Percentiles rank a stretch among this genome's conserved stretches.
phyloP scores from a whole-genome alignment of 1,140 invertebrate species.

The Zaprionus capensis region DNA sequence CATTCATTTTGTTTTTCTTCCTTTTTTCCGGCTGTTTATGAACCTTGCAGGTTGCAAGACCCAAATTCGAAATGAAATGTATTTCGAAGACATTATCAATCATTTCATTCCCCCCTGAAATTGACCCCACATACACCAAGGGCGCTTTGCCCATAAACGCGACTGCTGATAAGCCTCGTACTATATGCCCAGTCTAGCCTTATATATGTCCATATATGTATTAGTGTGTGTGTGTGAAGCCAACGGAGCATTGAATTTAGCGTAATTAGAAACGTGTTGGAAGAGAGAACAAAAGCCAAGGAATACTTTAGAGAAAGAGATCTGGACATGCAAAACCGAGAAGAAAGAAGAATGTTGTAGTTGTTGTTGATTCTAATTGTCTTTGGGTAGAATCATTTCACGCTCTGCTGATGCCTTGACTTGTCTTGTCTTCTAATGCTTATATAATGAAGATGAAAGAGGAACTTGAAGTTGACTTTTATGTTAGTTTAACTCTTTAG shows the following conservation, averaged over 20 bases:
- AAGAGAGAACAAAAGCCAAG: slow-evolving; percentile 41
- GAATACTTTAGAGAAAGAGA: slow-evolving; percentile 16
- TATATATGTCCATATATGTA: background rate
- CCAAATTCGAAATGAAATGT: slow-evolving; percentile 1
- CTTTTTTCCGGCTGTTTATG: background rate
- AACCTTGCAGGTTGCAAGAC: background rate
- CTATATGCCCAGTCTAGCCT: slow-evolving; percentile 1
- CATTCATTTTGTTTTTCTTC: slow-evolving; percentile 14
- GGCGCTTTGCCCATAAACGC: slow-evolving; percentile 49
- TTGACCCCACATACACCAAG: slow-evolving; percentile 56
- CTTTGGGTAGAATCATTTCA: slow-evolving; percentile 61
- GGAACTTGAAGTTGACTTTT: slow-evolving; percentile 25
- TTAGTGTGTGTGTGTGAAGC: slow-evolving; percentile 17
- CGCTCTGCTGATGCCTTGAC: slow-evolving; percentile 51
- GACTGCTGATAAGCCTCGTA: slow-evolving; percentile 52
- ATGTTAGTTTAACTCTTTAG: slow-evolving; percentile 23
- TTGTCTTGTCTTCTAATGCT: slow-evolving; percentile 26
- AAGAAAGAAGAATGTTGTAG: slow-evolving; percentile 5
- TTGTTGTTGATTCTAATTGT: slow-evolving; percentile 45
- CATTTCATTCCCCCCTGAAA: slow-evolving; percentile 18
- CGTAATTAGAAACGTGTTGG: slow-evolving; percentile 69
- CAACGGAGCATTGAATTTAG: slow-evolving; percentile 55
- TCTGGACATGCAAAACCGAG: slow-evolving; percentile 50
- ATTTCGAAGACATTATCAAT: slow-evolving; percentile 51
- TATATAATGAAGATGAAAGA: slow-evolving; percentile 45